Evolutionary conservation across 2,888 invertebrate genomes (phyloP).

Genomic region (Arge pagana): DNA sequence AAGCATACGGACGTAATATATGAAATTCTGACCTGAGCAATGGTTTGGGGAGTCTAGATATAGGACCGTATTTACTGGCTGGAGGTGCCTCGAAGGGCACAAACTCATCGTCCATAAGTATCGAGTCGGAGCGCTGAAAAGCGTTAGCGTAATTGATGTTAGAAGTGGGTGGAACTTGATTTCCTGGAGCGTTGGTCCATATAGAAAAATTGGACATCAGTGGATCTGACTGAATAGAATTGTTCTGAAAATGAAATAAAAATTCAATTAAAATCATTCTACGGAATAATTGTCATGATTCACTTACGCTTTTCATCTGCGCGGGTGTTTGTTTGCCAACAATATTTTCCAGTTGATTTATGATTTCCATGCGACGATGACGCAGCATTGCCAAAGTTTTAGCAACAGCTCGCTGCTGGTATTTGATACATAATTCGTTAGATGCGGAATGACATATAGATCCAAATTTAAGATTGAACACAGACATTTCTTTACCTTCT

Average conservation of each 20-base stretch:
- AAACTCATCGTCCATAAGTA: conserved; percentile 67
- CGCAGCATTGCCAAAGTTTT: conserved; percentile 65
- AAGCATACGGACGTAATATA: not conserved
- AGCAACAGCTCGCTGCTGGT: conserved; percentile 55
- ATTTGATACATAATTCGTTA: conserved; percentile 51
- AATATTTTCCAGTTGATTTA: conserved; percentile 66
- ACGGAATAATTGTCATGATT: conserved; percentile 23
- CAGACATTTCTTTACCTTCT: conserved; percentile 33
- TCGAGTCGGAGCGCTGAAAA: conserved; percentile 62
- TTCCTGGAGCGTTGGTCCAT: conserved; percentile 49
- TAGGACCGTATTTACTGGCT: conserved; percentile 72
- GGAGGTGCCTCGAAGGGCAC: conserved; percentile 70
- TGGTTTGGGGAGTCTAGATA: conserved; percentile 60
- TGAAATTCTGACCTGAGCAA: conserved; percentile 43
- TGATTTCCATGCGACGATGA: conserved; percentile 66
- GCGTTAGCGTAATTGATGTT: conserved; percentile 49
- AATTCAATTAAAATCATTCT: not conserved
- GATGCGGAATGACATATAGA: conserved; percentile 33
- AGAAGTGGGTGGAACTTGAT: conserved; percentile 40
- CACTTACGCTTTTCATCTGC: conserved; percentile 48
- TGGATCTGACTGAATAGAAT: conserved; percentile 46
- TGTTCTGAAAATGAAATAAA: conserved; percentile 34
- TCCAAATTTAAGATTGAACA: conserved; percentile 32
- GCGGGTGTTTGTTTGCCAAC: conserved; percentile 59
- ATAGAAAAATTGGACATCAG: conserved; percentile 50